Base-by-base conservation (phyloP, 2,888 invertebrate species). In the Amphipyra tragopoginis region DNA sequence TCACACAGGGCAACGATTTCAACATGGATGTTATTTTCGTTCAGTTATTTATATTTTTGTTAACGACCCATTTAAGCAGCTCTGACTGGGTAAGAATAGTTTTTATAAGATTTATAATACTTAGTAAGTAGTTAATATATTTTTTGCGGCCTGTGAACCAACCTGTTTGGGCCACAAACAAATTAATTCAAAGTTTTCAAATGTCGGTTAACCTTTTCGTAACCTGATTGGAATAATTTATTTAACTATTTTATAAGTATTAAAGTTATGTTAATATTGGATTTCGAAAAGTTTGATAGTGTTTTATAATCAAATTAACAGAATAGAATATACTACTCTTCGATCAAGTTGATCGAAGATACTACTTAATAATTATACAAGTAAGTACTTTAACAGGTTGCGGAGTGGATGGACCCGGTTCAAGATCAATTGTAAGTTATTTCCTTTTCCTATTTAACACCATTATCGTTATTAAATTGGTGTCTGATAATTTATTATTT, bases 321-420 rank as follows among this genome's bases (percentile, higher is more conserved):
- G 29, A 1, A 29, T 5, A 29, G 29, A 5, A 29, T 5, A 29
- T 29, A n/a, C n/a, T 29, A 5, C 29, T 29, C n/a, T 13, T n/a
- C n/a, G n/a, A n/a, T n/a, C n/a, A n/a, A n/a, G n/a, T n/a, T n/a
- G n/a, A n/a, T n/a, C n/a, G n/a, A n/a, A n/a, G n/a, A 14, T 21
- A 15, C 9, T 44, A 7, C 29, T 14, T 53, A 21, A 21, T 43
- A 7, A 10, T 47, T 40, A 11, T 51, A 29, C 7, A 34, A 44
- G 38, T 77, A 34, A 44, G 38, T 77, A 29, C 52, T 53, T 54
- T 34, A 71, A 54, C 70, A 92, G 92, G 79, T 86, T 10, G 83
- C 89, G 2, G 92, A 92, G 71, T 92, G 92, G 92, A 86, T 92
- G 88, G 53, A 79, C 0, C 93, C 92, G 8, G 70, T 93, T 15